Base-by-base conservation (phyloP, 23 tunicate genomes). In the Styela plicata region DNA sequence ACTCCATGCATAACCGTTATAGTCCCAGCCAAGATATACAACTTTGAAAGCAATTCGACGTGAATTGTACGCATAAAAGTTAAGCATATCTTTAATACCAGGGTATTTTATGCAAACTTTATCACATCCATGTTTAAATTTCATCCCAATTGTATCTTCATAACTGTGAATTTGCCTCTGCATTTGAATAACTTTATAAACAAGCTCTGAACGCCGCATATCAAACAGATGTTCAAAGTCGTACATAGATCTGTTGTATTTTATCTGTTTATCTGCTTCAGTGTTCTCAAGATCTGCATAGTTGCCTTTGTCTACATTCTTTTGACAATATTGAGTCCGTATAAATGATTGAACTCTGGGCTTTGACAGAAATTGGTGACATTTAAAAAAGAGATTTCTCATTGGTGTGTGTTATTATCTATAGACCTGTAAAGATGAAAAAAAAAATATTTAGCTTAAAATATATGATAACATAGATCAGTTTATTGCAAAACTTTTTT, bases 1-100 rank as follows among this genome's bases (percentile, higher is more conserved):
- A 2, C 65, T 63, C 90, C 90, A 88, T 25, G 92, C 89, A 75
- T 85, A 90, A 2, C 78, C 80, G 10, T 35, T 24, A 62, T 91
- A 91, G 2, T 86, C 87, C 97, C 97, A 91, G 3, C 97, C 97
- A 33, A 80, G 63, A 33, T 91, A 91, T 18, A 83, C 31, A 82
- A 91, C 82, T 70, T 86, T 86, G 27, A 91, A 83, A 32, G 97
- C 97, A 76, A 91, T 74, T 70, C 74, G 86, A 35, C 97, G 31
- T 44, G 78, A 24, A 30, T 70, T 70, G 17, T 27, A 24, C 23
- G 10, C 34, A 1, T 78, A 36, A 19, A 20, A 26, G 71, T 67
- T 29, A 36, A 86, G 70, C 0, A 91, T 64, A 2, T 91, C 82
- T 19, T 83, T 82, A 26, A 66, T 78, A 74, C 74, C 70, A 22